Percentiles rank a stretch among this genome's conserved stretches.
Conservation (phyloP, 1,140 invertebrate genomes). For the Drosophila bipectinata region DNA sequence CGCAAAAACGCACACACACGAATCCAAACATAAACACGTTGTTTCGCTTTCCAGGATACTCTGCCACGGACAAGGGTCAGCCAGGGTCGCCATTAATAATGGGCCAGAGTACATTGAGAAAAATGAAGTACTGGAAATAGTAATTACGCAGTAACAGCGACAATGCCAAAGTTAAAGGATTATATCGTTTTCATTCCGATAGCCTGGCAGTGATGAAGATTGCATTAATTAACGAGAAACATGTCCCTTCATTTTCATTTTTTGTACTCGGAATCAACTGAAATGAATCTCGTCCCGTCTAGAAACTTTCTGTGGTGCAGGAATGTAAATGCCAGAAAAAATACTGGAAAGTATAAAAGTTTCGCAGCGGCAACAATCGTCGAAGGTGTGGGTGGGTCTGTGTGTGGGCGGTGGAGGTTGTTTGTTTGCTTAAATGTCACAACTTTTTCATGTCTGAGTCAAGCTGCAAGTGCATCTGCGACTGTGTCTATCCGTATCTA, state of each 20-base stretch:
- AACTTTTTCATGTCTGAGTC: conserved; percentile 67
- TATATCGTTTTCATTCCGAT: neutral
- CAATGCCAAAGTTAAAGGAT: neutral
- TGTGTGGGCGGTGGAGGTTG: conserved; percentile 11
- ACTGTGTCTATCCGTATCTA: conserved; percentile 34
- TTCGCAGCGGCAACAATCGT: conserved; percentile 42
- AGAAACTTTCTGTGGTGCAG: conserved; percentile 42
- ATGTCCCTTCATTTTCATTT: conserved; percentile 17
- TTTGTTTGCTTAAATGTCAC: conserved; percentile 64
- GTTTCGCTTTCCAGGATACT: conserved; percentile 10
- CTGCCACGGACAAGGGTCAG: conserved; percentile 4
- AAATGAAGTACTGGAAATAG: neutral
- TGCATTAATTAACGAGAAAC: conserved; percentile 67
- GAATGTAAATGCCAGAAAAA: conserved; percentile 57
- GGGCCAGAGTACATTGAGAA: neutral
- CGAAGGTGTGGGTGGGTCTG: conserved; percentile 24
- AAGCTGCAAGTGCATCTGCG: conserved; percentile 40
- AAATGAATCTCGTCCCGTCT: conserved; percentile 57
- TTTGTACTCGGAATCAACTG: conserved; percentile 44
- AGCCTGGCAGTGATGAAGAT: conserved; percentile 17
- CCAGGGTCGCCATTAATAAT: conserved; percentile 28
- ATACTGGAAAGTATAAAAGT: conserved; percentile 35
- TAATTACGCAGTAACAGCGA: neutral
- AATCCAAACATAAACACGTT: conserved; percentile 2
- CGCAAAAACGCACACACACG: conserved; percentile 20